Conservation (phyloP, 2,113 vertebrate genomes). For the Istiophorus platypterus region DNA sequence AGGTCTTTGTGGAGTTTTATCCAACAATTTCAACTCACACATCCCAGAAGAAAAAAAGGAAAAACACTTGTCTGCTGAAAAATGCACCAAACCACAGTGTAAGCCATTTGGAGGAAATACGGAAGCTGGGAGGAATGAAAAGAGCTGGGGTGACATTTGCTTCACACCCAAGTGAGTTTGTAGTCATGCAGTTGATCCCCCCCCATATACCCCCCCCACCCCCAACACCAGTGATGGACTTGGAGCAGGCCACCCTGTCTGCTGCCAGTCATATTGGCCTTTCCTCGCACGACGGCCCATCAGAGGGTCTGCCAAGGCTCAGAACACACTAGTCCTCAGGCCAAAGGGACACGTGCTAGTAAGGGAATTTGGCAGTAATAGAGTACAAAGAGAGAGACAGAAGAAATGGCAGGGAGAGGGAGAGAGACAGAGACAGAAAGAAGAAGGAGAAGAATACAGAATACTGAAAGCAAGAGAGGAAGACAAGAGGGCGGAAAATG, state of each 20-base stretch:
- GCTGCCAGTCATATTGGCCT: slow-evolving; percentile 72
- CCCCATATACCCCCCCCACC: neutral
- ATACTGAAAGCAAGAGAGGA: slow-evolving; percentile 9
- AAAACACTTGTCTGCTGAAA: neutral
- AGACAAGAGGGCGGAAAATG: slow-evolving; percentile 27
- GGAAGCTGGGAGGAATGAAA: slow-evolving; percentile 41
- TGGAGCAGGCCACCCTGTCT: slow-evolving; percentile 63
- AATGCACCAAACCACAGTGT: slow-evolving; percentile 21
- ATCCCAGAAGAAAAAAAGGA: slow-evolving; percentile 1
- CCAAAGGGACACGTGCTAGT: slow-evolving; percentile 65
- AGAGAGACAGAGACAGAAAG: neutral
- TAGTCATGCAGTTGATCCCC: slow-evolving; percentile 29
- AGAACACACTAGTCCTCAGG: slow-evolving; percentile 46
- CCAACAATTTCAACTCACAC: neutral
- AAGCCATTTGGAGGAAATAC: slow-evolving; percentile 54
- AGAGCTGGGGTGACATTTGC: slow-evolving; percentile 62
- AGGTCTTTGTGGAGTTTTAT: neutral
- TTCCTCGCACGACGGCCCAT: slow-evolving; percentile 37
- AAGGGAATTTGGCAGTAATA: slow-evolving; percentile 67
- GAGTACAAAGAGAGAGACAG: slow-evolving; percentile 27
- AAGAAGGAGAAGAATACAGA: slow-evolving; percentile 3
- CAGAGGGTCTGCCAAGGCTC: slow-evolving; percentile 62
- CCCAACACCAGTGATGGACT: slow-evolving; percentile 50
- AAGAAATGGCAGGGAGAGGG: neutral
- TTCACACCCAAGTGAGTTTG: slow-evolving; percentile 68